Conservation (phyloP, 2,113 vertebrate genomes). For the Azemiops feae region DNA sequence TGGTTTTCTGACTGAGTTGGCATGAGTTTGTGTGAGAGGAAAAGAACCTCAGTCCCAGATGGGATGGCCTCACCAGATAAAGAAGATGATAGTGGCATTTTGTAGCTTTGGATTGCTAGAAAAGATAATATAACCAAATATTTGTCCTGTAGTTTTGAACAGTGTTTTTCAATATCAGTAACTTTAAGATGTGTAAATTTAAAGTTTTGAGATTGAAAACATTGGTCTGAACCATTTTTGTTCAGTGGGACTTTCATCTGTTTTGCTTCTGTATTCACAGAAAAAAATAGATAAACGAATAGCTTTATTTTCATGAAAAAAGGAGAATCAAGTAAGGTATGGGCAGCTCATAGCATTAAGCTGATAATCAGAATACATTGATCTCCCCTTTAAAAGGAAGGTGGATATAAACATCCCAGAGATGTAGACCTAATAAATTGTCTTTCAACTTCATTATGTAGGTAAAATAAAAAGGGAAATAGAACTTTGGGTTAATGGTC, state of each 20-base stretch:
- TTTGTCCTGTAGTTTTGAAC: neutral
- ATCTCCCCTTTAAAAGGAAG: neutral
- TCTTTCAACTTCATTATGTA: neutral
- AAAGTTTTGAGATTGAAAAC: neutral
- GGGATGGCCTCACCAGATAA: neutral
- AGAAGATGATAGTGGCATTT: neutral
- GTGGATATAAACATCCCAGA: neutral
- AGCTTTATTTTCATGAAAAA: neutral
- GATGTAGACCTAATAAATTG: neutral
- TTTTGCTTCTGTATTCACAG: neutral
- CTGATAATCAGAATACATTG: neutral
- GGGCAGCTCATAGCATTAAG: neutral
- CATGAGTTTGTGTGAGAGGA: neutral
- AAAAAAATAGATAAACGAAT: no score
- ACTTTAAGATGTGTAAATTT: neutral
- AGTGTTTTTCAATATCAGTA: neutral
- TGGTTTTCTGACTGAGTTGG: no score
- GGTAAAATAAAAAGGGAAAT: neutral
- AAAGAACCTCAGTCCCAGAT: neutral
- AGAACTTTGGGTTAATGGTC: neutral
- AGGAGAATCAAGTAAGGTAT: neutral
- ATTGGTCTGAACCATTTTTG: neutral
- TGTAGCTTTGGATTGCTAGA: neutral
- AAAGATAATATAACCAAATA: neutral
- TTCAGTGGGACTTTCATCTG: neutral